phyloP scores from a whole-genome alignment of 1,140 invertebrate genomes.

The Heliothis subflexa region DNA sequence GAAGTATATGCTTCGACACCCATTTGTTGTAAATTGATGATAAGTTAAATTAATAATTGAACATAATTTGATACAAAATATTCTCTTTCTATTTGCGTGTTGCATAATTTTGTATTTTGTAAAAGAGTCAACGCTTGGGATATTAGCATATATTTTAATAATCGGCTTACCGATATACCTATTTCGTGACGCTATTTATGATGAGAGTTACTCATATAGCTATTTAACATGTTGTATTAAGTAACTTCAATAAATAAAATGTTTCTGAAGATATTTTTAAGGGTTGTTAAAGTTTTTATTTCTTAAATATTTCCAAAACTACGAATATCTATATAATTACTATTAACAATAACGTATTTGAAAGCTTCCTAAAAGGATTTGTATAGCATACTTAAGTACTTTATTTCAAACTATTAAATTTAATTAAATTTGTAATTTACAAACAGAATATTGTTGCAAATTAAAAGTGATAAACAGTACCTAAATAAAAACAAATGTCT shows the following conservation, averaged over 20 bases:
- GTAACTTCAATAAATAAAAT: not conserved
- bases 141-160: conserved; percentile 28
- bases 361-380: too few species aligned
- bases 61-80: not conserved
- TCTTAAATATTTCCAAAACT: too few species aligned
- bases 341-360: too few species aligned
- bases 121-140: not conserved
- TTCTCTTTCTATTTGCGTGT: conserved; percentile 17
- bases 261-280: not conserved
- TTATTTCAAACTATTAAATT: not conserved
- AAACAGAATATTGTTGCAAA: too few species aligned
- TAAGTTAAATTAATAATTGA: conserved; percentile 36
- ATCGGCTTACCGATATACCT: conserved; percentile 16
- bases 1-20: conserved; percentile 7
- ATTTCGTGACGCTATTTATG: not conserved
- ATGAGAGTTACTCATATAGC: not conserved
- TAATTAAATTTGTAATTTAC: too few species aligned
- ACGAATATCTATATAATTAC: too few species aligned
- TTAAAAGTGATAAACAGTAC: too few species aligned
- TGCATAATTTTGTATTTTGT: conserved; percentile 23
- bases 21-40: conserved; percentile 31
- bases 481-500: too few species aligned
- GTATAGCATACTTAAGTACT: too few species aligned
- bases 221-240: not conserved
- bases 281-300: not conserved